Base-by-base conservation (phyloP, 2,113 vertebrate genomes). In the Vireo altiloquus region DNA sequence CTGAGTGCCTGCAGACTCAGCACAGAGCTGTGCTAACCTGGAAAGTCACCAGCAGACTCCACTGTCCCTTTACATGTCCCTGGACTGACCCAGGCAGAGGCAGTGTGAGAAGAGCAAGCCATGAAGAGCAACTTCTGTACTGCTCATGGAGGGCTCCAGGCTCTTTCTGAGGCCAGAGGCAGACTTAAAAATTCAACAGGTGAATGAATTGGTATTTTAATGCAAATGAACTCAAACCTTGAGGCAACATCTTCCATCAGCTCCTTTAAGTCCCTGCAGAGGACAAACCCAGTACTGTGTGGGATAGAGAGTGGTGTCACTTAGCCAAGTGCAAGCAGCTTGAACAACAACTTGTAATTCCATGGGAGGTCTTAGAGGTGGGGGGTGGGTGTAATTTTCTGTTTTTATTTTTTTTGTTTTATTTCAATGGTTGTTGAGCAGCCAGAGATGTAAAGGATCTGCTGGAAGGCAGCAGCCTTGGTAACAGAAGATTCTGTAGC, bases 141-240 rank as follows among this genome's bases (percentile, higher is more conserved):
- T 0, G 0, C n/a, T 33, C 17, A 9, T 25, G 16, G 44, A 53
- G 39, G 15, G 6, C 15, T 66, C 18, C n/a, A 33, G 42, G 65
- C 20, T 82, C 35, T 30, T 85, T 12, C 20, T 20, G 35, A 40
- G 24, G 9, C 66, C 24, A 53, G 50, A 21, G 10, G 33, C 18
- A 75, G 16, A 20, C 15, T 54, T 50, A 10, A 70, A 69, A 61
- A 25, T 35, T 31, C 31, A 61, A 9, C n/a, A 44, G 63, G 50
- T 60, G 20, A 74, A 16, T 40, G 54, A 46, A 56, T 5, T 13
- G 37, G n/a, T 57, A 53, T 11, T 21, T 44, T 70, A 47, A 57
- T 76, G n/a, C 10, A 15, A 63, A 66, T 25, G 2, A 63, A 20
- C 21, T 52, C 15, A 61, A 37, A 11, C 13, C 16, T 76, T 13